These are phyloP conservation scores for Cenopis cana DNA, from an alignment of 2,888 invertebrate genomes.

Conservation along the genomic window DNA sequence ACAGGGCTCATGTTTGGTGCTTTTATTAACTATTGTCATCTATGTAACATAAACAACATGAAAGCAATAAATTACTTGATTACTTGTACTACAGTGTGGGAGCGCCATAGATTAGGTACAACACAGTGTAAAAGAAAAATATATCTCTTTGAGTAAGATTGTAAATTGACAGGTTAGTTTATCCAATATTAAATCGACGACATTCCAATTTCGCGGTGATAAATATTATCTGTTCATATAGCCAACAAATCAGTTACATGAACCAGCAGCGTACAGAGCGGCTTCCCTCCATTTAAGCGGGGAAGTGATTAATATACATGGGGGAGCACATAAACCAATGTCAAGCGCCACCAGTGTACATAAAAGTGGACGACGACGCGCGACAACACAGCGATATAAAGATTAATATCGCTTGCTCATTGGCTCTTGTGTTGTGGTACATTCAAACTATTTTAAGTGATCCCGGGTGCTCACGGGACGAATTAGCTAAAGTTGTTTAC, in stretches of 20 bases:
- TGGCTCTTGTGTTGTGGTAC: background rate
- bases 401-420: background rate
- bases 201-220: no score
- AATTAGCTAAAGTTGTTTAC: conserved; percentile 3
- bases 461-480: conserved; percentile 4
- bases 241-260: background rate
- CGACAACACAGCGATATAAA: background rate
- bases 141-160: no score
- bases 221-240: no score
- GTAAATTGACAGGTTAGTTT: no score
- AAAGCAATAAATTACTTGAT: no score
- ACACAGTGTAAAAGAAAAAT: no score
- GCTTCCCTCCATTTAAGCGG: conserved; percentile 2
- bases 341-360: conserved; percentile 29
- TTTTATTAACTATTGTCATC: no score
- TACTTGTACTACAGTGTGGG: no score
- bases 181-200: no score
- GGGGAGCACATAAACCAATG: conserved; percentile 33
- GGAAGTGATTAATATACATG: conserved; percentile 28
- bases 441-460: background rate
- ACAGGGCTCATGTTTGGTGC: no score
- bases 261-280: background rate
- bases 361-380: background rate
- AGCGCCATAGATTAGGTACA: no score
- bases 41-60: no score